phyloP scores from a whole-genome alignment of 2,888 invertebrate genomes.

The Germaria angustata region DNA sequence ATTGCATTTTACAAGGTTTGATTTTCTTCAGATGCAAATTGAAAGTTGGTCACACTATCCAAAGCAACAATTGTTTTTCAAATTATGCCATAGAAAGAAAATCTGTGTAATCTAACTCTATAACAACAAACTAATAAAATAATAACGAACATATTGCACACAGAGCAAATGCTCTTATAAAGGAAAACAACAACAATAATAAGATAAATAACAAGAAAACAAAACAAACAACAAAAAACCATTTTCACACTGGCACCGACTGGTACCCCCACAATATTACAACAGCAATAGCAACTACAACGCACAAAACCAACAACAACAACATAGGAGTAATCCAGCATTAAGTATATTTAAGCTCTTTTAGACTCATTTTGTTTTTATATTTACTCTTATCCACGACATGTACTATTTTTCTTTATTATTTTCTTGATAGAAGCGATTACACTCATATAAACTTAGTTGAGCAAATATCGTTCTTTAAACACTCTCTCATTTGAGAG shows the following conservation, averaged over 20 bases:
- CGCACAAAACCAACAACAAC: constrained; percentile 1
- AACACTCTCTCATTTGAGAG: too few species aligned
- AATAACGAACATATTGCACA: constrained; percentile 41
- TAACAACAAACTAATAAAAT: constrained; percentile 45
- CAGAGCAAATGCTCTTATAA: constrained; percentile 54
- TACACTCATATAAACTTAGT: too few species aligned
- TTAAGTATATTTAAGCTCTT: constrained; percentile 44
- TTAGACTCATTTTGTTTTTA: constrained; percentile 52
- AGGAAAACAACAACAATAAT: constrained; percentile 50
- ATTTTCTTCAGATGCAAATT: too few species aligned
- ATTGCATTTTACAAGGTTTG: too few species aligned
- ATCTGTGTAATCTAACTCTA: constrained; percentile 59
- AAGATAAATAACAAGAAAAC: constrained; percentile 55
- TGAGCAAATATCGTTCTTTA: too few species aligned
- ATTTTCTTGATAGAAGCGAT: neutral
- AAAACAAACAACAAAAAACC: constrained; percentile 5
- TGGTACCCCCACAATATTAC: constrained; percentile 71
- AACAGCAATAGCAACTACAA: constrained; percentile 25
- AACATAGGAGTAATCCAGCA: constrained; percentile 35
- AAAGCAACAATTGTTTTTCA: constrained; percentile 26
- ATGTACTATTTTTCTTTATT: constrained; percentile 32
- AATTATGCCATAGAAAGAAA: constrained; percentile 42
- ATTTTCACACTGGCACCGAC: constrained; percentile 76
- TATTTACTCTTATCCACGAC: constrained; percentile 13
- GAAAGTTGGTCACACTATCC: constrained; percentile 27